These are phyloP conservation scores for Solenopsis fugax DNA, from an alignment of 1,140 invertebrate species.

Conservation along the genomic window DNA sequence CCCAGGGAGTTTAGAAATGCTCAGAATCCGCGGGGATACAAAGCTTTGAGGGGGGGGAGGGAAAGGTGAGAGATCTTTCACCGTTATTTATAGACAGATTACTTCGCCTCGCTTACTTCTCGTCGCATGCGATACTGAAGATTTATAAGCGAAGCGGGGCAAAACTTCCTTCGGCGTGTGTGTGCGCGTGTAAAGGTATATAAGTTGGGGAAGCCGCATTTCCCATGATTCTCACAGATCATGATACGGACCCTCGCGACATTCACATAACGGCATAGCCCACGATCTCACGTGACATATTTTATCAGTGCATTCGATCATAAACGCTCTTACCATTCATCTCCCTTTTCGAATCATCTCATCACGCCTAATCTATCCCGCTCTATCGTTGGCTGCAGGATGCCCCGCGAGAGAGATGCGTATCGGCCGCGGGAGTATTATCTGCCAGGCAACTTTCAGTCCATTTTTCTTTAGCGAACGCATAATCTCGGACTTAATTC, in stretches of 20 bases:
- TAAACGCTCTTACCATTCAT: conserved; percentile 76
- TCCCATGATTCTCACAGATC: conserved; percentile 73
- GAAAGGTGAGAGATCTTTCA: background rate
- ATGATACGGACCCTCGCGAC: conserved; percentile 66
- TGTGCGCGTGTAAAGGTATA: conserved; percentile 25
- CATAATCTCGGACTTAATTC: conserved; percentile 39
- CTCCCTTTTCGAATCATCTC: conserved; percentile 71
- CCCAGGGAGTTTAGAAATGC: background rate
- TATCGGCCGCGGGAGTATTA: background rate
- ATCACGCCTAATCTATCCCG: conserved; percentile 72
- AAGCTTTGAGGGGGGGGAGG: background rate
- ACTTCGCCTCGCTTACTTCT: conserved; percentile 14
- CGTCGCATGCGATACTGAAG: conserved; percentile 42
- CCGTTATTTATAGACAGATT: conserved; percentile 50
- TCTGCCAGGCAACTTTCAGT: conserved; percentile 28
- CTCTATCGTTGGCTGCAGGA: conserved; percentile 2
- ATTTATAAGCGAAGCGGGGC: conserved; percentile 51
- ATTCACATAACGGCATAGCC: conserved; percentile 56
- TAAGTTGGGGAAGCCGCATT: conserved; percentile 42
- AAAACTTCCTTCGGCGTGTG: conserved; percentile 45
- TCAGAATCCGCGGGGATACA: background rate
- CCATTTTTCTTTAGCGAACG: conserved; percentile 40
- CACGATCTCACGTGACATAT: conserved; percentile 72
- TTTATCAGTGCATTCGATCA: conserved; percentile 79
- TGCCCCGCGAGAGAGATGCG: background rate